Evolutionary conservation across 2,888 invertebrate genomes (phyloP), one percentile per base, ranked within the genome.

Genomic region (Drosophila limbata): DNA sequence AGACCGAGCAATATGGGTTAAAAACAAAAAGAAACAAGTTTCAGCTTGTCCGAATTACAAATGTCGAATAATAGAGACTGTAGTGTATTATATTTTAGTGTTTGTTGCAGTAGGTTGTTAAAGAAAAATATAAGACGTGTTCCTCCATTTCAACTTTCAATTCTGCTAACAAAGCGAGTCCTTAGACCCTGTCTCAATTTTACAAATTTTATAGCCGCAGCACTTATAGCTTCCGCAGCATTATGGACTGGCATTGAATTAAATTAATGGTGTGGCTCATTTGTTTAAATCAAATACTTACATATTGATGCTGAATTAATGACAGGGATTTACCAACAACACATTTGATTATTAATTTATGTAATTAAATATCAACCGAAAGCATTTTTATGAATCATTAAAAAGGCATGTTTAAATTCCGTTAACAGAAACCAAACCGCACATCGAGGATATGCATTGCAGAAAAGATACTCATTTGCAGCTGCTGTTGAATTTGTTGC

Each of bases 231-330:
- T n/a, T n/a, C n/a, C n/a, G n/a, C n/a, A n/a, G n/a, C 63, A 75
- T 61, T 40, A 40, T 65, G 39, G 45, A 40, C 50, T 39, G 45
- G 35, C 53, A 35, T 51, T 48, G 37, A 28, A 61, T 25, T 5
- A 62, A 10, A 60, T 39, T 59, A 64, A 75, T 75, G 57, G 62
- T 66, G 33, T 10, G 9, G 25, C 50, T 59, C 62, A 44, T 60
- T 60, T 67, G 77, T 21, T 47, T 42, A 39, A 67, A 66, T 74
- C 47, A 72, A 59, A 59, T 50, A 19, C 42, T 35, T 31, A 3
- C n/a, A n/a, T 21, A 53, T 40, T 57, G 28, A 44, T 42, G 40
- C 31, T n/a, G 50, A 51, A 47, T 52, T 45, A 28, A 53, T 40
- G 53, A 35, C 33, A n/a, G 17, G 13, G 8, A 39, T 31, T 15